A percentile compares a stretch with the other conserved stretches of the same genome.
Evolutionary conservation across 2,797 vertebrate species (phyloP).

Genomic region (Characodon lateralis): DNA sequence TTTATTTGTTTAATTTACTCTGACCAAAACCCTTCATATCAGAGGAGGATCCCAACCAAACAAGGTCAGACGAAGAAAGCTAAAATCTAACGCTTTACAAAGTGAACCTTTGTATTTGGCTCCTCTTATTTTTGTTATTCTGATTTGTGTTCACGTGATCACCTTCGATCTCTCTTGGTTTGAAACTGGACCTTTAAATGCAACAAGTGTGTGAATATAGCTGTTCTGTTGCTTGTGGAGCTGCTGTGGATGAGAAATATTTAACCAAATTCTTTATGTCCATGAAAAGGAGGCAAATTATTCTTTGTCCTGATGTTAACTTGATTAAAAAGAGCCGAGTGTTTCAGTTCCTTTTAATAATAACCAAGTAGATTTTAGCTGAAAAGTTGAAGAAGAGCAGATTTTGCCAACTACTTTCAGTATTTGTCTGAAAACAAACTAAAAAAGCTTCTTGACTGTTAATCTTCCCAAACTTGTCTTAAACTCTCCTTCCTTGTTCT

Average conservation of each 20-base stretch:
- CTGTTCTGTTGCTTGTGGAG: background rate
- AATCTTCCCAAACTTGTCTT: background rate
- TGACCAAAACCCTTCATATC: background rate
- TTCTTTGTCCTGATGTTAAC: background rate
- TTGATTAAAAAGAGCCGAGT: background rate
- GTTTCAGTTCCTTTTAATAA: background rate
- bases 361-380: background rate
- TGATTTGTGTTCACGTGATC: too few relatives aligned
- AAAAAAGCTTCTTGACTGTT: background rate
- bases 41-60: background rate
- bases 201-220: background rate
- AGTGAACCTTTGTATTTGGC: background rate
- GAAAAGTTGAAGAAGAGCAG: background rate
- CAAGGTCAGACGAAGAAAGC: background rate
- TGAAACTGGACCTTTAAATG: background rate
- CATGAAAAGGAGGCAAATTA: background rate
- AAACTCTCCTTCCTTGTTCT: background rate
- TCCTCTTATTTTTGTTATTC: too few relatives aligned
- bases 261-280: too few relatives aligned
- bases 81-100: background rate
- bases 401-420: background rate
- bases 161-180: background rate
- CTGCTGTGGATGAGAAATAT: too few relatives aligned
- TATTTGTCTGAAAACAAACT: background rate
- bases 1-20: slow-evolving; percentile 20